Base-by-base conservation (phyloP, 1,140 invertebrate genomes). In the Bombus waltoni region DNA sequence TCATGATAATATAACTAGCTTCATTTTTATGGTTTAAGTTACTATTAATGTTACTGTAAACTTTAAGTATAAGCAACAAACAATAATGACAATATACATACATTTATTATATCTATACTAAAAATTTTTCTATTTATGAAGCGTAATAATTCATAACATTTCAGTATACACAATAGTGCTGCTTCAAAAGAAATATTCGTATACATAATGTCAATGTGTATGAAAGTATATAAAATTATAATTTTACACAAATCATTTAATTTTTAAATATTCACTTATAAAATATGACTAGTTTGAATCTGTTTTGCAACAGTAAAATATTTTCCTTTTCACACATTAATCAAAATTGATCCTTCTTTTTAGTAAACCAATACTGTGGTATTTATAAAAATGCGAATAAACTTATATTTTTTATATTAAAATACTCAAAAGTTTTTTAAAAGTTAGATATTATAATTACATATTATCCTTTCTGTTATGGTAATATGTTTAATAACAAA, bases 281-380 rank as follows among this genome's bases (percentile, higher is more conserved):
- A 44, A 83, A 80, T 88, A 86, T 89, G 79, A 89, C 78, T 88
- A 89, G 83, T 35, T 70, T 32, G 4, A 42, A 44, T 62, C 32
- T 78, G 66, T 32, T 35, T 84, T 84, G 8, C 75, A 84, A 82
- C 40, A 62, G 38, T 80, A 44, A 35, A 62, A 77, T 47, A 66
- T 70, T 59, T 38, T 28, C 28, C 35, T 44, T 59, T 71, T 62
- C 11, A 66, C 32, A 42, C 11, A 57, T 38, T 47, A 35, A 40
- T 79, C 38, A 53, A 84, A 71, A 84, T 35, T 62, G 42, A 71
- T 83, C 35, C 9, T 32, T 15, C 32, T 25, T 42, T 57, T 25
- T 40, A 57, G 22, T 77, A n/a, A 83, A 66, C 44, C 1, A 47
- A 68, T 35, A 83, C 13, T 76, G 11, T 53, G n/a, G 0, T 40